Evolutionary conservation across 37 sponge, comb jelly and placozoan genomes (phyloP).

Genomic region (Geodia barretti): DNA sequence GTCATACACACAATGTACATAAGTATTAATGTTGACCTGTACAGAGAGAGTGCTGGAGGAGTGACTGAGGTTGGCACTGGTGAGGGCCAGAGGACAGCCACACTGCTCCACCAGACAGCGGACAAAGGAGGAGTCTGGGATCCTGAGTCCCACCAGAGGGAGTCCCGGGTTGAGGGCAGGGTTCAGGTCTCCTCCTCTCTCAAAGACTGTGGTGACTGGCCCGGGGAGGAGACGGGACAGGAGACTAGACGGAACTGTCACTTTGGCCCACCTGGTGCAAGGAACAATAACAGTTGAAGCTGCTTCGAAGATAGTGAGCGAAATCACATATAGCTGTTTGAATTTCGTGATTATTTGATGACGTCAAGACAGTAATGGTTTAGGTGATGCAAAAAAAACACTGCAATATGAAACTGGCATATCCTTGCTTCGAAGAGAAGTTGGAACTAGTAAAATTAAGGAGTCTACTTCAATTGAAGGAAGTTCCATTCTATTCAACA

Average conservation of each 20-base stretch:
- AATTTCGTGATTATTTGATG: too few species aligned
- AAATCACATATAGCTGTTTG: too few species aligned
- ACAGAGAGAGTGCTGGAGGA: slow-evolving; percentile 52
- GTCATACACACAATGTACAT: too few species aligned
- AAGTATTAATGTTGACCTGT: slow-evolving; percentile 59
- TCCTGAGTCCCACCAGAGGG: slow-evolving; percentile 78
- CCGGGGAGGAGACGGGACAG: slow-evolving; percentile 88
- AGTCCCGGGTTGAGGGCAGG: slow-evolving; percentile 80
- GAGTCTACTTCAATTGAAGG: too few species aligned
- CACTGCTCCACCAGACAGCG: slow-evolving; percentile 49
- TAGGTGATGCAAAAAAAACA: too few species aligned
- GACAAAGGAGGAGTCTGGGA: slow-evolving; percentile 76
- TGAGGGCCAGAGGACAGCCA: slow-evolving; percentile 86
- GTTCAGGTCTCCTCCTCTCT: slow-evolving; percentile 69
- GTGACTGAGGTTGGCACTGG: slow-evolving; percentile 91
- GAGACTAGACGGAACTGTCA: slow-evolving; percentile 30
- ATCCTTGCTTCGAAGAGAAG: too few species aligned
- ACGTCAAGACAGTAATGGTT: too few species aligned
- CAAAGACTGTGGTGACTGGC: slow-evolving; percentile 83
- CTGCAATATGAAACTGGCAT: too few species aligned
- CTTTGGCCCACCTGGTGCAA: slow-evolving; percentile 51
- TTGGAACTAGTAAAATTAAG: too few species aligned
- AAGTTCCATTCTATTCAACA: too few species aligned
- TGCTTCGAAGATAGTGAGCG: neutral
- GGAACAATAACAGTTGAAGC: neutral